Evolutionary conservation across 2,797 vertebrate species (phyloP).

Genomic region (Galagoides demidoff): DNA sequence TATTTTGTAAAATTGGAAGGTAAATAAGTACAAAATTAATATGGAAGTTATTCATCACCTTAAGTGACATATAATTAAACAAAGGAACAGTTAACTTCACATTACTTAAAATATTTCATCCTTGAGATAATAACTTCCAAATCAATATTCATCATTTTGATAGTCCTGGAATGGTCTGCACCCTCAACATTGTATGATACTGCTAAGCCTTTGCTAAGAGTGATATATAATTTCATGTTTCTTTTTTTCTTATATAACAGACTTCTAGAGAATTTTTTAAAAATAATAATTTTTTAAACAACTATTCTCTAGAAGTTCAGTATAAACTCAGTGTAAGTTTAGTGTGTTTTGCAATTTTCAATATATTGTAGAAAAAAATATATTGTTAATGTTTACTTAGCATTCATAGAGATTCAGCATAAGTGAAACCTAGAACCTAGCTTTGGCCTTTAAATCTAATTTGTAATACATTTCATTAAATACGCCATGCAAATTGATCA

Average conservation of each 20-base stretch:
- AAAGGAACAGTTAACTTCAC: background rate
- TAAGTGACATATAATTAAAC: background rate
- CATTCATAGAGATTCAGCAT: background rate
- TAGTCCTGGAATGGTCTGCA: background rate
- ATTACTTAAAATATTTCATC: conserved; percentile 7
- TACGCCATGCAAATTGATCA: background rate
- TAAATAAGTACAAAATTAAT: background rate
- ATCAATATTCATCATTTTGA: background rate
- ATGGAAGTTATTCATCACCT: background rate
- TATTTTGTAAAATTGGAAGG: background rate
- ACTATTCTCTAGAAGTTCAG: background rate
- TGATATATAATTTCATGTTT: background rate
- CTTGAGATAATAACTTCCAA: background rate
- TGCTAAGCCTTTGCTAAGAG: background rate
- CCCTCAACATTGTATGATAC: background rate
- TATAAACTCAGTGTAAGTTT: background rate
- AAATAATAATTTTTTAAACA: background rate
- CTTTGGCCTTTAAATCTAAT: background rate
- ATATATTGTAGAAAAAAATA: background rate
- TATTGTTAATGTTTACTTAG: background rate
- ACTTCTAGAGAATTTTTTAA: background rate
- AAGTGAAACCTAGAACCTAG: background rate
- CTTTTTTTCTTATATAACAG: background rate
- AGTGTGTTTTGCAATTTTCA: background rate
- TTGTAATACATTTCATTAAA: background rate